Conservation (phyloP, 2,797 vertebrate genomes). For the Gambelia wislizenii region DNA sequence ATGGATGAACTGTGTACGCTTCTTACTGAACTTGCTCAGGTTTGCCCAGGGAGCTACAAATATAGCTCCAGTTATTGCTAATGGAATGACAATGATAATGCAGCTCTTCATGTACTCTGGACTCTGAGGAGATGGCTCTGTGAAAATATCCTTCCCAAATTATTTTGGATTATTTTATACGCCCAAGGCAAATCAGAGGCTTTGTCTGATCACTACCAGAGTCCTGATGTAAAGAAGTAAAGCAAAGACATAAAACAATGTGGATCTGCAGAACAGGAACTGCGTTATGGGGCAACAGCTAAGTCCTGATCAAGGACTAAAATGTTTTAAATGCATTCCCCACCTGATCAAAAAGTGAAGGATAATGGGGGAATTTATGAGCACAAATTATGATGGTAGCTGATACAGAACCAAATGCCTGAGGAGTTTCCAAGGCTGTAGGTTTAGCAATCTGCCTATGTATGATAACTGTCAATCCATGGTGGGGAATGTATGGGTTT, state of each 20-base stretch:
- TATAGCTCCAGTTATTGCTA: conserved; percentile 34
- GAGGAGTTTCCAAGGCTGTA: neutral
- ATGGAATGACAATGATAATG: conserved; percentile 58
- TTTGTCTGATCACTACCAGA: conserved; percentile 59
- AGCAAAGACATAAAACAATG: conserved; percentile 18
- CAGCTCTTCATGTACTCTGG: conserved; percentile 37
- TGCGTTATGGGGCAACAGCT: neutral
- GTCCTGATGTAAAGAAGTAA: conserved; percentile 48
- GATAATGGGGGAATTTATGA: conserved; percentile 31
- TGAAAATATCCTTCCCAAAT: conserved; percentile 49
- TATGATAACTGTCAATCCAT: neutral
- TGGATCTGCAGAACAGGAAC: conserved; percentile 15
- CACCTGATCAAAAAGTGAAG: neutral
- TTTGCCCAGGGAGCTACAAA: conserved; percentile 54
- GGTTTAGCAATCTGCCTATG: neutral
- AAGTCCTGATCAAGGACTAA: conserved; percentile 35
- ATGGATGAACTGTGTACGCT: neutral
- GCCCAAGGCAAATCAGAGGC: conserved; percentile 43
- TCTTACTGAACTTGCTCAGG: conserved; percentile 50
- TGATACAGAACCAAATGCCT: conserved; percentile 24
- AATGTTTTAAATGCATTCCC: conserved; percentile 1
- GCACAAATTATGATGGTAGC: conserved; percentile 10
- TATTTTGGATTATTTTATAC: conserved; percentile 44
- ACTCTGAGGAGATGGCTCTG: neutral
- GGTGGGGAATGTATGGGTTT: neutral